Base-by-base conservation (phyloP, 2,888 invertebrate genomes). In the Drosophila melanosoma region DNA sequence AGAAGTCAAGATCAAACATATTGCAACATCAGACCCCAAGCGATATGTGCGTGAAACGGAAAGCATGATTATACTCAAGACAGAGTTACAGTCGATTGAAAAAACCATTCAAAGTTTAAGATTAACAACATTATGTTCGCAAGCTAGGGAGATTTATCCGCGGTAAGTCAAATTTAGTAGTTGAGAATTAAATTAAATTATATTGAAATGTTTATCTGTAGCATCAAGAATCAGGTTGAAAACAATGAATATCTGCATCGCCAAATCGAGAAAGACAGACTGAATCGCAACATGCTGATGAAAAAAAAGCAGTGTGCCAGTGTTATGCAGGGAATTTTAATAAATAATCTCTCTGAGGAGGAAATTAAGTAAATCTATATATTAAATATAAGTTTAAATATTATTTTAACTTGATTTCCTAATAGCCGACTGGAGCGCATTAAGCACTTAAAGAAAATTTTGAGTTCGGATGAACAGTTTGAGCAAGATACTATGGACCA, bases 11-110 rank as follows among this genome's bases (percentile, higher is more conserved):
- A 40, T 26, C 2, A 48, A 17, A 4, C 48, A 40, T 26, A n/a
- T 53, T 10, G 1, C 33, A 3, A 23, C 42, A 2, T 51, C 15
- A 23, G 17, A 85, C 33, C 63, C 81, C 23, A 81, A 87, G 42
- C 92, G 90, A 17, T 93, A 93, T 75, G 87, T 91, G 4, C 90
- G 93, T 1, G 91, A 92, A 67, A 93, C 93, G 0, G 65, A 74
- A 8, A 92, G 91, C 67, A 93, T 93, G 93, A 38, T 79, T 11
- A 69, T 82, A 7, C 81, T 93, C 3, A 90, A 91, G 42, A 57
- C 67, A 32, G 79, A 92, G 52, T 68, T 92, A 15, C 87, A 85
- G 35, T 68, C 79, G 0, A 79, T 93, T 48, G 93, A 92, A 63
- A 68, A 69, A 20, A 87, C 85, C 0, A 92, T 93, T 35, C 92